These are phyloP conservation scores for Centrocercus urophasianus DNA, from an alignment of 2,113 vertebrate genomes.

Conservation along the genomic window DNA sequence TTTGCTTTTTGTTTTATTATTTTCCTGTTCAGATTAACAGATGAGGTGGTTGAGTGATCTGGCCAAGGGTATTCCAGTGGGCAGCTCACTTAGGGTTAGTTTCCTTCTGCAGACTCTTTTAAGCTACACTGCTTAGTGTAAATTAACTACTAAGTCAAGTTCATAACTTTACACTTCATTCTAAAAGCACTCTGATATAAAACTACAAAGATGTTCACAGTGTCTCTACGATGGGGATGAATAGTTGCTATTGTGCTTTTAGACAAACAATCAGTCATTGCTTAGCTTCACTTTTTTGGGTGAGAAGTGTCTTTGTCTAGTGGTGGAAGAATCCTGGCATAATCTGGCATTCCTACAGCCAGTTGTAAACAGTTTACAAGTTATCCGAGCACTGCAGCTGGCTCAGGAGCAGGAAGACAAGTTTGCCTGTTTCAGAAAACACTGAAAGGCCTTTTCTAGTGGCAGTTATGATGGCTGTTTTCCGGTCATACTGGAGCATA, in stretches of 20 bases:
- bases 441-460: slow-evolving; percentile 17
- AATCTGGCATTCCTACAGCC: neutral
- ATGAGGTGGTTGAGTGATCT: neutral
- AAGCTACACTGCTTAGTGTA: neutral
- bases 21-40: neutral
- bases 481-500: neutral
- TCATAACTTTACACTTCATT: neutral
- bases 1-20: neutral
- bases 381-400: slow-evolving; percentile 5
- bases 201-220: neutral
- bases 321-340: neutral
- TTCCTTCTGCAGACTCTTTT: neutral
- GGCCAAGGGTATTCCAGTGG: neutral
- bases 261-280: neutral
- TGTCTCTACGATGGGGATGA: neutral
- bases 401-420: neutral
- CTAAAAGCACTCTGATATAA: neutral
- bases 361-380: neutral
- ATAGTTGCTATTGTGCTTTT: neutral
- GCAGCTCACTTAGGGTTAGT: neutral
- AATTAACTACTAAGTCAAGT: neutral
- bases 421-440: neutral
- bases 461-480: neutral
- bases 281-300: neutral
- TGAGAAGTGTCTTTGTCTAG: neutral